Conservation (phyloP, 2,797 vertebrate genomes). For the Catamblyrhynchus diadema region DNA sequence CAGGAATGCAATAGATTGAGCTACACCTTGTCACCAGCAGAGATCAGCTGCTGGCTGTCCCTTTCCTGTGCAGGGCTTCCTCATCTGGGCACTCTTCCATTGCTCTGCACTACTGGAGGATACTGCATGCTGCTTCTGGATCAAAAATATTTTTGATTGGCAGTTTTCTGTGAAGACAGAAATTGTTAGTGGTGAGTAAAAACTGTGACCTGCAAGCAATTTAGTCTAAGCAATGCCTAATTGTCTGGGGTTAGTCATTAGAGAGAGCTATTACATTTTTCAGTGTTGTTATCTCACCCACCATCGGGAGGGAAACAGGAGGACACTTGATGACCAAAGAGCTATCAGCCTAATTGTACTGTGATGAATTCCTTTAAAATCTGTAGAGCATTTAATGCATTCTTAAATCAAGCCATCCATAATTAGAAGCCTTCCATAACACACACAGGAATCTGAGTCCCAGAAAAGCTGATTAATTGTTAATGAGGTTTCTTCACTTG, state of each 20-base stretch:
- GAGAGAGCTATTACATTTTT: neutral
- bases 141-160: neutral
- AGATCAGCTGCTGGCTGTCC: neutral
- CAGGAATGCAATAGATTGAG: neutral
- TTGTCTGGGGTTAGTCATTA: neutral
- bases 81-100: neutral
- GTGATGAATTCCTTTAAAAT: slow-evolving; percentile 47
- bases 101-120: neutral
- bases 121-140: neutral
- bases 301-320: neutral
- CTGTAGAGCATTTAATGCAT: slow-evolving; percentile 26
- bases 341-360: slow-evolving; percentile 25
- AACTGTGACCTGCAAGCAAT: neutral
- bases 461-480: slow-evolving; percentile 13
- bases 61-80: neutral
- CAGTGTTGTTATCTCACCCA: neutral
- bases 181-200: neutral
- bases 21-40: neutral
- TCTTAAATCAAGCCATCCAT: slow-evolving; percentile 19
- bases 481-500: slow-evolving; percentile 19
- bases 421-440: slow-evolving; percentile 45
- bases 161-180: neutral
- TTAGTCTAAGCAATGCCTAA: neutral
- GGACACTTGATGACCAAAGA: slow-evolving; percentile 20
- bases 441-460: neutral